Percentiles rank a stretch among this genome's conserved stretches.
Conservation (phyloP, 2,888 invertebrate genomes). For the Cephus sareptanus region DNA sequence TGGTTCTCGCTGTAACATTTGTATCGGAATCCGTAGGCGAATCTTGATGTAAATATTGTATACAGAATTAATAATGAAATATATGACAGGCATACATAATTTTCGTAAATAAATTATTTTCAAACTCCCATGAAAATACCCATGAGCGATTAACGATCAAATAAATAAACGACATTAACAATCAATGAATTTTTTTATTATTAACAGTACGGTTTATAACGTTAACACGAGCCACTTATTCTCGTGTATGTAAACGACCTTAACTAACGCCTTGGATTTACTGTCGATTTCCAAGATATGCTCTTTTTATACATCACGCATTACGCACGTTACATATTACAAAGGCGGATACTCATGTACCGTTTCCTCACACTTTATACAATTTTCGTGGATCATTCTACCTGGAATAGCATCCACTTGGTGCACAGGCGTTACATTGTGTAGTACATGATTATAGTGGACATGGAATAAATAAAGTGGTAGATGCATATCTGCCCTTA, state of each 20-base stretch:
- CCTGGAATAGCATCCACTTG: not conserved
- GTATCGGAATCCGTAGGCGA: not conserved
- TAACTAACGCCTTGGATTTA: not conserved
- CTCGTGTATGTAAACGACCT: not conserved
- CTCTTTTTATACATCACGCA: not conserved
- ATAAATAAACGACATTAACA: not conserved
- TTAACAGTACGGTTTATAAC: conserved; percentile 19
- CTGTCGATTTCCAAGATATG: not conserved
- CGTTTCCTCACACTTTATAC: not conserved
- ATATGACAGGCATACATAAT: not conserved
- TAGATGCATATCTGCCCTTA: not conserved
- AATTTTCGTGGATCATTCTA: not conserved
- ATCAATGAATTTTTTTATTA: conserved; percentile 12
- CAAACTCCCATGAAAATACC: too few species aligned
- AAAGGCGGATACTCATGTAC: not conserved
- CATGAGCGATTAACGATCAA: not conserved
- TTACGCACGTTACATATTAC: conserved; percentile 28
- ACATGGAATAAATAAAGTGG: not conserved
- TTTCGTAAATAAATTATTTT: not conserved
- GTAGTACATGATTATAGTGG: not conserved
- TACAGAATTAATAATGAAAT: not conserved
- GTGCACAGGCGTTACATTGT: not conserved
- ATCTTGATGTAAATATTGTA: not conserved
- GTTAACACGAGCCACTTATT: not conserved
- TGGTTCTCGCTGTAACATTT: not conserved